Evolutionary conservation across 1,140 invertebrate genomes (phyloP), one percentile per base, ranked within the genome.

Genomic region (Pachyrhynchus sulphureomaculatus): DNA sequence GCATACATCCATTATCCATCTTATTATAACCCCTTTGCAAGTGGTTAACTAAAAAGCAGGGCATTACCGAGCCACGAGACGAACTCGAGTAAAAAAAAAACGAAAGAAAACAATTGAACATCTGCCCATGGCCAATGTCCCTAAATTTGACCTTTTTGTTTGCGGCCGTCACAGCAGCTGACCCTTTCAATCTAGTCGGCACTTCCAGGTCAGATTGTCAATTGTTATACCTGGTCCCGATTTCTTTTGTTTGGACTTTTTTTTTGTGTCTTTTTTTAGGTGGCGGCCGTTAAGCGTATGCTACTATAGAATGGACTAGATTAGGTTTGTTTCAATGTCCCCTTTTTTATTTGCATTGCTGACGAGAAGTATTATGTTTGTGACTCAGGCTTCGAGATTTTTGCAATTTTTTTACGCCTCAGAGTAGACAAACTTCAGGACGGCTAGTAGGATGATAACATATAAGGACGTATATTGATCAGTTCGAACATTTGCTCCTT

Each of bases 91-190:
- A n/a, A n/a, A 49, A 49, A 58, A 64, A 61, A 65, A 64, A 60
- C 42, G 23, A 39, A 52, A 37, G 54, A 18, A 54, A 47, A 56
- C 49, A 53, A 53, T 57, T 29, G 44, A 65, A 65, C 64, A 65
- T 65, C 64, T 65, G 64, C 48, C 54, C 57, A 59, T 65, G 54
- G 64, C 64, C 64, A 65, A 55, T 65, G 64, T 65, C 64, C 64
- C 64, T 65, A 65, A 65, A 65, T 65, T 61, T 65, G 64, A 65
- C 64, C 64, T 65, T 65, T 65, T 65, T 58, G 55, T 58, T 58
- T 58, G 55, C 55, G 44, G 13, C 33, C 21, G 32, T 18, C 36
- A 18, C 55, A 58, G 55, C 44, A n/a, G n/a, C n/a, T 58, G 55
- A 58, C 55, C 55, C 55, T 58, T 58, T 47, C 42, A 58, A 47